These are phyloP conservation scores for Falco biarmicus DNA, from an alignment of 2,797 vertebrate species.

Conservation along the genomic window DNA sequence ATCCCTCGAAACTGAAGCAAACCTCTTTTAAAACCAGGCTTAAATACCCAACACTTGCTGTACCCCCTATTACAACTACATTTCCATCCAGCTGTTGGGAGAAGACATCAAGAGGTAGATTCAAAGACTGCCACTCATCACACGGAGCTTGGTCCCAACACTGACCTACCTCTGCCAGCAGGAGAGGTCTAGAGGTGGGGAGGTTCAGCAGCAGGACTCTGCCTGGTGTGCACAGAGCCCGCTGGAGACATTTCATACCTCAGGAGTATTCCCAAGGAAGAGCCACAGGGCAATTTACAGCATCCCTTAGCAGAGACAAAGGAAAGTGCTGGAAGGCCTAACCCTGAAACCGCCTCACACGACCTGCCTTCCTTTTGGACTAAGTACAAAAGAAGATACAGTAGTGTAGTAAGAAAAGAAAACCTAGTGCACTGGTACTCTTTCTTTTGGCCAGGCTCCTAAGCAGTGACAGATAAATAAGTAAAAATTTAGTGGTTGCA, in stretches of 20 bases:
- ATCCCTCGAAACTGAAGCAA: background rate
- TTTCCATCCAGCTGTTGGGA: background rate
- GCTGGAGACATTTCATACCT: background rate
- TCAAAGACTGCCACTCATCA: background rate
- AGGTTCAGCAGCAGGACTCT: background rate
- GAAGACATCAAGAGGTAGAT: background rate
- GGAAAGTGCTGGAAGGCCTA: background rate
- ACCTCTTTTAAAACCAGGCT: background rate
- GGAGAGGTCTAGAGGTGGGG: background rate
- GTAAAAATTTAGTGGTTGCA: background rate
- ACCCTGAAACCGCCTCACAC: background rate
- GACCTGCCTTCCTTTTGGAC: background rate
- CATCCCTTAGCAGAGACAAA: background rate
- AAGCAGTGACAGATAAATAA: background rate
- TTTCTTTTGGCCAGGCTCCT: background rate
- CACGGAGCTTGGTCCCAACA: background rate
- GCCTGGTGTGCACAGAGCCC: background rate
- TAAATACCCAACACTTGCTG: rapidly evolving
- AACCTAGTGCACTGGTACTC: background rate
- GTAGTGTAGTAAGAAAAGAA: background rate
- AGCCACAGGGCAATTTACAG: background rate
- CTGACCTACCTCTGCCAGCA: background rate
- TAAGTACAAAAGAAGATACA: background rate
- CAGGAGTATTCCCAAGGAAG: background rate
- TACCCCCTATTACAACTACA: background rate